A percentile compares a stretch with the other conserved stretches of the same genome.
phyloP scores from a whole-genome alignment of 1,140 invertebrate species.

The Bombus waltoni region DNA sequence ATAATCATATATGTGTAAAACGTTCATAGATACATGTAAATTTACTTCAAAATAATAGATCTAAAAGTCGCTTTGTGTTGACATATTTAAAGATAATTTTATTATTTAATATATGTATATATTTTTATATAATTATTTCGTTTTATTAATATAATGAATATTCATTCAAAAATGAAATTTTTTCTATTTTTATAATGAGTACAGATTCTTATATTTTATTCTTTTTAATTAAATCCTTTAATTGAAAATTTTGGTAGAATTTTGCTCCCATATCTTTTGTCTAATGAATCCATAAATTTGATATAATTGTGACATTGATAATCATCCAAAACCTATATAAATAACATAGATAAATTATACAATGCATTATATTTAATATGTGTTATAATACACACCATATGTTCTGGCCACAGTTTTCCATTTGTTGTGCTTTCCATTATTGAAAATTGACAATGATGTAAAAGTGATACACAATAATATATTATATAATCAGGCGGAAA shows the following conservation, averaged over 20 bases:
- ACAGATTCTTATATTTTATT: conserved; percentile 22
- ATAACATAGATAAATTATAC: conserved; percentile 36
- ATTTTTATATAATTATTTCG: not conserved
- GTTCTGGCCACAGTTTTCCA: conserved; percentile 78
- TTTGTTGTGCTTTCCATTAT: conserved; percentile 73
- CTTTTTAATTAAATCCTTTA: conserved; percentile 50
- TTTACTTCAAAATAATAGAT: conserved; percentile 21
- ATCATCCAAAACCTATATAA: conserved; percentile 72
- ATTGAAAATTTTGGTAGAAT: conserved; percentile 73
- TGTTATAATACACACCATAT: conserved; percentile 70
- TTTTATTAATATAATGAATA: not conserved
- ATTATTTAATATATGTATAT: not conserved
- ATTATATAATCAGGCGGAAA: conserved; percentile 79
- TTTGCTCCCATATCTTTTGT: conserved; percentile 78
- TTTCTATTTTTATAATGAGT: not conserved
- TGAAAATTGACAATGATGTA: conserved; percentile 72
- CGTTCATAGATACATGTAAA: not conserved
- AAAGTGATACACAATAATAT: conserved; percentile 79
- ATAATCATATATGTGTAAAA: conserved; percentile 8
- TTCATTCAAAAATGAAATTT: not conserved
- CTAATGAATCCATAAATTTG: conserved; percentile 78
- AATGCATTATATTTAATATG: conserved; percentile 13
- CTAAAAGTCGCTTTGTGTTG: not conserved
- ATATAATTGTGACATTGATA: conserved; percentile 77
- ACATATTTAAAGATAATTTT: not conserved